Conservation (phyloP, 2,888 invertebrate species). For the Branchipolynoe longqiensis region DNA sequence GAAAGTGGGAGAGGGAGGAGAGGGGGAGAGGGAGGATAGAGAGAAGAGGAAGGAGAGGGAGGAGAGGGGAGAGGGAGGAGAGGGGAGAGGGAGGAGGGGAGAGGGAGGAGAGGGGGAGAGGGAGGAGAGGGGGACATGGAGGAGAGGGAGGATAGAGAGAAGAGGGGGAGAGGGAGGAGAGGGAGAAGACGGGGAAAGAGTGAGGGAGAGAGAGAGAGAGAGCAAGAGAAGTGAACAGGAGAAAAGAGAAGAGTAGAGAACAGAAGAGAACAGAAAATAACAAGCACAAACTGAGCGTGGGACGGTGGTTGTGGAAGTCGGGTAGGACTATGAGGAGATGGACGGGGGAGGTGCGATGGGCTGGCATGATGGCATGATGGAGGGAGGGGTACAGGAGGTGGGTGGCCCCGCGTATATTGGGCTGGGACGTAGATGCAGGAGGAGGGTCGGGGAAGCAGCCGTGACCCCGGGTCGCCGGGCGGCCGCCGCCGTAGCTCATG, state of each 20-base stretch:
- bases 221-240: no score
- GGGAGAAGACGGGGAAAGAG: no score
- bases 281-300: no score
- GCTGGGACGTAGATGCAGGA: background rate
- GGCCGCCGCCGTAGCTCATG: conserved; percentile 10
- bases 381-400: background rate
- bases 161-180: background rate
- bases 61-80: no score
- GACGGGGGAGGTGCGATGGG: background rate
- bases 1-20: background rate
- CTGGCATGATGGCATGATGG: background rate
- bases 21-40: no score
- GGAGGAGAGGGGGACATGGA: background rate
- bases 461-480: no score
- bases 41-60: no score
- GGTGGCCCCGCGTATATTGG: background rate
- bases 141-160: background rate
- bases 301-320: background rate
- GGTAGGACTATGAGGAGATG: background rate
- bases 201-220: no score
- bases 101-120: background rate
- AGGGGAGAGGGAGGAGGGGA: no score
- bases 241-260: no score
- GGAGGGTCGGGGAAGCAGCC: background rate
- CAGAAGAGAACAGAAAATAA: no score